Conservation (phyloP, 2,797 vertebrate genomes). For the Paguma larvata region DNA sequence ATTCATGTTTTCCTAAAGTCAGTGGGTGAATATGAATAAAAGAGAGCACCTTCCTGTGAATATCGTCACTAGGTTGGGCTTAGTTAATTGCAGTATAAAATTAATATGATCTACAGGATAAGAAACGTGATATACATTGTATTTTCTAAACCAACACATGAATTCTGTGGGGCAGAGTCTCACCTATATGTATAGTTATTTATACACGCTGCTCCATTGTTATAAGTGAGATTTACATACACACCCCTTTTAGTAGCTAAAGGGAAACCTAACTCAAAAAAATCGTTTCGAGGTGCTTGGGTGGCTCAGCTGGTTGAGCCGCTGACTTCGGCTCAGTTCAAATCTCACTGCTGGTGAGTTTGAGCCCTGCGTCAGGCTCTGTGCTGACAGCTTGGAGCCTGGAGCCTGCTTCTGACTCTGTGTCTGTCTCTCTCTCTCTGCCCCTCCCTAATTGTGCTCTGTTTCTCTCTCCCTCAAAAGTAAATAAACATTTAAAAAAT, state of each 20-base stretch:
- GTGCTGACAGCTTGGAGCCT: too few species aligned
- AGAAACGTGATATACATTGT: rapidly evolving
- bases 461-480: too few species aligned
- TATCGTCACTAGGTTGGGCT: conserved; percentile 39
- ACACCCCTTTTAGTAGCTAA: neutral
- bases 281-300: conserved; percentile 11
- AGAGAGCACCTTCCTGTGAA: conserved; percentile 62
- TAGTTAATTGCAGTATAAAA: conserved; percentile 57
- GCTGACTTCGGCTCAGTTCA: too few species aligned
- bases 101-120: neutral
- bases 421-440: too few species aligned
- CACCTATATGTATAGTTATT: conserved; percentile 34
- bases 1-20: conserved; percentile 38
- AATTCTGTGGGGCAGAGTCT: rapidly evolving
- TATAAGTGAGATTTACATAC: conserved; percentile 66
- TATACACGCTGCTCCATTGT: neutral
- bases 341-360: too few species aligned
- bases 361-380: too few species aligned
- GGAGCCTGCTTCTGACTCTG: too few species aligned
- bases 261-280: conserved; percentile 14
- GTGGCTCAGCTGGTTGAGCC: too few species aligned
- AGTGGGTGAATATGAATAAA: conserved; percentile 53
- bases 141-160: conserved; percentile 5
- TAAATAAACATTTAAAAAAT: too few species aligned
- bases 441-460: too few species aligned